Evolutionary conservation across 2,797 vertebrate genomes (phyloP).

Genomic region (Amblyopsis hoosieri): DNA sequence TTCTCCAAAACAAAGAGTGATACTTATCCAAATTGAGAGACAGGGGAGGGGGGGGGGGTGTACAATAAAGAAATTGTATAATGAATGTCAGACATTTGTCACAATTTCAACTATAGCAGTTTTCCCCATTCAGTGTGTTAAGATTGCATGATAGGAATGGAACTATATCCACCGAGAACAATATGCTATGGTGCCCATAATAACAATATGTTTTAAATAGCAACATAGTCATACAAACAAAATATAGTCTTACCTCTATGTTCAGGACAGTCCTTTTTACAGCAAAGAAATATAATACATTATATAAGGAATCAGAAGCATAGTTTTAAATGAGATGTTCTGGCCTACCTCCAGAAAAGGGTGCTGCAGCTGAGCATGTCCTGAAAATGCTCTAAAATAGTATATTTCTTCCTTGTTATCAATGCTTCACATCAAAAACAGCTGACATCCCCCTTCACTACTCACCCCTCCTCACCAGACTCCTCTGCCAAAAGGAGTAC

Average conservation of each 20-base stretch:
- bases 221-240: conserved; percentile 14
- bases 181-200: not conserved
- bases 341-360: conserved; percentile 22
- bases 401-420: conserved; percentile 46
- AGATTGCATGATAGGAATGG: not conserved
- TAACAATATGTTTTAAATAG: not conserved
- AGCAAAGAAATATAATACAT: conserved; percentile 11
- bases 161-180: not conserved
- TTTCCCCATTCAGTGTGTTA: conserved; percentile 1
- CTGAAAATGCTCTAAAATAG: conserved; percentile 54
- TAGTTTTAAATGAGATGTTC: conserved; percentile 8
- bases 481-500: conserved; percentile 26
- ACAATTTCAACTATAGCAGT: not conserved
- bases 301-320: conserved; percentile 2
- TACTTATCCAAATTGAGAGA: not conserved
- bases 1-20: not conserved
- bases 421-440: conserved; percentile 81
- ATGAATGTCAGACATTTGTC: not conserved
- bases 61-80: not conserved
- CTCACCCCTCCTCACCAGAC: conserved; percentile 11
- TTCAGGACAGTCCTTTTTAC: conserved; percentile 11
- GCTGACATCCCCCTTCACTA: conserved; percentile 67
- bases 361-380: conserved; percentile 43
- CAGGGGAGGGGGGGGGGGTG: not conserved
- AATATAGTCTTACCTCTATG: conserved; percentile 56